phyloP scores from a whole-genome alignment of 2,113 vertebrate genomes.

The Hystrix cristata region DNA sequence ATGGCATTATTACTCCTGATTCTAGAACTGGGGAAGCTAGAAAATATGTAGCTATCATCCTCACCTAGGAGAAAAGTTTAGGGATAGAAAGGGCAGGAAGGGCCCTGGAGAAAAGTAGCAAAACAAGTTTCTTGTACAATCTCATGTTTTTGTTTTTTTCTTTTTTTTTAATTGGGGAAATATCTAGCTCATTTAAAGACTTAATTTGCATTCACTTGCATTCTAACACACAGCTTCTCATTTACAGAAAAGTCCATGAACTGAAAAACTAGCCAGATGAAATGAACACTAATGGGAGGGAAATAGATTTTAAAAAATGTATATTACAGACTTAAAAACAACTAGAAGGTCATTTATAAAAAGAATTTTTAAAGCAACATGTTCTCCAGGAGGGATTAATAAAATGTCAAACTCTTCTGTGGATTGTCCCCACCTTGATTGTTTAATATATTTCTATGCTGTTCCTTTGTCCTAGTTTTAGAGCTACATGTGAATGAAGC shows the following conservation, averaged over 20 bases:
- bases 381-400: conserved; percentile 40
- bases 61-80: conserved; percentile 53
- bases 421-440: neutral
- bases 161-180: neutral
- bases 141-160: neutral
- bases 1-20: conserved; percentile 33
- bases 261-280: conserved; percentile 39
- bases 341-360: neutral
- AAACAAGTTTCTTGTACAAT: conserved; percentile 17
- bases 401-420: conserved; percentile 11
- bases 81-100: neutral
- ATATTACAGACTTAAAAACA: neutral
- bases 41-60: neutral
- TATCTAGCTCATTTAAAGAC: neutral
- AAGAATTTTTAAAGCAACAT: neutral
- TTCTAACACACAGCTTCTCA: conserved; percentile 41
- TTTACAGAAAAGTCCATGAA: neutral
- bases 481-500: neutral
- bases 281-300: conserved; percentile 46
- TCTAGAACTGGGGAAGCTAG: neutral
- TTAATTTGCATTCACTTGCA: neutral
- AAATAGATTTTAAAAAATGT: neutral
- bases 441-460: conserved; percentile 6
- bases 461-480: neutral
- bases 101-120: neutral